Base-by-base conservation (phyloP, 2,797 vertebrate species). In the Lophius americanus region DNA sequence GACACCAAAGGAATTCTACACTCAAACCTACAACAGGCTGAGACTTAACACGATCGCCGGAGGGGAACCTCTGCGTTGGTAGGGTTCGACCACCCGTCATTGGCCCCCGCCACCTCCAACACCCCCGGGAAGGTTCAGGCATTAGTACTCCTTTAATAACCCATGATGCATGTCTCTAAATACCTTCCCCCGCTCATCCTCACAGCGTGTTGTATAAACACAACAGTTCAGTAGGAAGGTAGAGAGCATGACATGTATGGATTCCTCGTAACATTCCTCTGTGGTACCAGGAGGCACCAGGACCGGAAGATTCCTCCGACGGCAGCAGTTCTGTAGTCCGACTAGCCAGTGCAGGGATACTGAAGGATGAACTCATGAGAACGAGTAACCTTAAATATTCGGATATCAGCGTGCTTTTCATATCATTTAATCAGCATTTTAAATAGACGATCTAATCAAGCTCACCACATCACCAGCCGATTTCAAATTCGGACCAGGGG, bases 121-220 rank as follows among this genome's bases (percentile, higher is more conserved):
- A 14, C 56, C 77, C 68, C 71, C 14, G 42, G 70, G 64, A 76
- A 35, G 52, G 56, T 84, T 85, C 54, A 75, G 72, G 67, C 73
- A 48, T 68, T 76, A 67, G 76, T 65, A 64, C 69, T 83, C 64
- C 71, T 81, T 85, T 73, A 65, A 73, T 77, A 84, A 76, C 70
- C 73, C 42, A 46, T 64, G 78, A 73, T 86, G 85, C 75, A 55
- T 84, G 82, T 83, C 75, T 58, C 60, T 76, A 68, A 76, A 50
- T 33, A 51, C 64, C 47, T 6, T 5, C 73, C 75, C 67, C 63
- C 65, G 23, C 32, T 52, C 64, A 42, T 61, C 73, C 69, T 70
- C 66, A 3, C 60, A 12, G 53, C 55, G 75, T 81, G 81, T 78
- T 87, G 66, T 80, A 71, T 85, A 89, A 88, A 89, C 83, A 83